Base-by-base conservation (phyloP, 2,113 vertebrate genomes). In the Rhynchomys soricoides region DNA sequence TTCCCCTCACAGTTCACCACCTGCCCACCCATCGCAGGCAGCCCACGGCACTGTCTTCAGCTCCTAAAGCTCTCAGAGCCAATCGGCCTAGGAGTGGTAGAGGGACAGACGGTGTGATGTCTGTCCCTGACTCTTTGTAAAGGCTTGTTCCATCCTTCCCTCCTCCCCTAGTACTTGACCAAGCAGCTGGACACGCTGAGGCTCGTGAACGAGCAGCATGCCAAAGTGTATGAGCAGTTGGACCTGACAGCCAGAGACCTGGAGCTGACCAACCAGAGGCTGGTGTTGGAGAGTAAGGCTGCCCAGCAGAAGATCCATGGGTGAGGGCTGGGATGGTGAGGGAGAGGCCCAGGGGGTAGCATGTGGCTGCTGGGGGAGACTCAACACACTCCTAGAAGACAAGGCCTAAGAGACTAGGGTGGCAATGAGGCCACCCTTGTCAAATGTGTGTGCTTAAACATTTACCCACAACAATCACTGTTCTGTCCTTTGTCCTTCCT, bases 181-280 rank as follows among this genome's bases (percentile, higher is more conserved):
- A 99, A 99, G 97, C 99, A 99, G 97, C 98, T 99, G 96, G 99
- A 99, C 92, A 99, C 98, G 91, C 82, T 99, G 95, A 97, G 99
- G 81, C 99, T 99, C 26, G 99, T 99, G 99, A 99, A 99, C 0
- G 99, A 99, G 94, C 99, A 99, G 98, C 99, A 99, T 0, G 99
- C 99, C 0, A 99, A 99, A 94, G 99, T 99, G 94, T 99, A 99
- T 0, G 99, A 99, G 95, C 99, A 99, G 98, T 98, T 99, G 98
- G 99, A 99, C 73, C 98, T 99, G 97, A 99, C 99, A 0, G 99
- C 99, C 0, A 98, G 99, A 22, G 99, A 99, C 98, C 98, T 99
- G 98, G 99, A 99, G 98, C 99, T 99, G 95, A 99, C 99, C 90
- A 99, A 99, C 86, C 99, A 99, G 98, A 99, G 99, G 77, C 99